These are phyloP conservation scores for Brassicogethes aeneus DNA, from an alignment of 2,888 invertebrate species.

Conservation along the genomic window DNA sequence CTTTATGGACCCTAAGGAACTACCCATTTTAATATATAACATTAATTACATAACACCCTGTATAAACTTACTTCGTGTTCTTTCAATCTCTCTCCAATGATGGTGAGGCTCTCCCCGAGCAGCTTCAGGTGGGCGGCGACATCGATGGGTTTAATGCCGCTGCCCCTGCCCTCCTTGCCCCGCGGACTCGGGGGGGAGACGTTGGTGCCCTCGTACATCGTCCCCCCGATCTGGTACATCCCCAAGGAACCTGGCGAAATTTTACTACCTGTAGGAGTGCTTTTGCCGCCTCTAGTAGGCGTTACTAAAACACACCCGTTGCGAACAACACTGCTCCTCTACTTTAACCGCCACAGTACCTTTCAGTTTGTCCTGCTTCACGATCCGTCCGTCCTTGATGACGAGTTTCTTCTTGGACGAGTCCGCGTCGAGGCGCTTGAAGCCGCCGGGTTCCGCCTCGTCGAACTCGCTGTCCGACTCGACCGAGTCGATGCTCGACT, in stretches of 20 bases:
- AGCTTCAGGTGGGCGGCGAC: constrained; percentile 88
- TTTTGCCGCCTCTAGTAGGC: constrained; percentile 6
- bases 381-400: constrained; percentile 56
- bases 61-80: constrained; percentile 83
- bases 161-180: constrained; percentile 45
- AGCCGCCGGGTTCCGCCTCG: constrained; percentile 42
- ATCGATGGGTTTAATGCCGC: constrained; percentile 75
- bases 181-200: constrained; percentile 37
- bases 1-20: too few species aligned
- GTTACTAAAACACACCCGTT: background rate
- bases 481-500: constrained; percentile 32
- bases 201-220: constrained; percentile 25
- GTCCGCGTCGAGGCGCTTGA: constrained; percentile 44
- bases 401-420: constrained; percentile 63
- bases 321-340: background rate
- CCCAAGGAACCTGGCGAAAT: constrained; percentile 22
- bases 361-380: constrained; percentile 46
- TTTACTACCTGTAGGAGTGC: constrained; percentile 15
- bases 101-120: constrained; percentile 86
- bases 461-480: constrained; percentile 33
- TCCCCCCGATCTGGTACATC: constrained; percentile 19
- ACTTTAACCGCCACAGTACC: background rate
- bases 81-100: constrained; percentile 86
- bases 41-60: too few species aligned
- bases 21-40: too few species aligned